Percentiles rank a stretch among this genome's conserved stretches.
phyloP scores from a whole-genome alignment of 1,140 invertebrate genomes.

The Pectinophora gossypiella region DNA sequence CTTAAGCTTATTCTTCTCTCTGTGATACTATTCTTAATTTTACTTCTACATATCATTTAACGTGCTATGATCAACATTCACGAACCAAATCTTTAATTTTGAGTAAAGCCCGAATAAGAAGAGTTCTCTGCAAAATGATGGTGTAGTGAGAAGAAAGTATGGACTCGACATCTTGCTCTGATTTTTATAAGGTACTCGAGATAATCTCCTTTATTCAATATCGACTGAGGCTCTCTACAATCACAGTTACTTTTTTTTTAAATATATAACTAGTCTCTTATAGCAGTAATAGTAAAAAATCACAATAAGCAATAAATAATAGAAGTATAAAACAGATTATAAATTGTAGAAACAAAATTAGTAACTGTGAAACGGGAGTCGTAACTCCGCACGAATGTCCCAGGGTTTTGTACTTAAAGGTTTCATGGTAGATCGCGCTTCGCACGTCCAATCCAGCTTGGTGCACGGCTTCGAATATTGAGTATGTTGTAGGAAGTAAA shows the following conservation, averaged over 20 bases:
- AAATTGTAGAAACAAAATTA: no score
- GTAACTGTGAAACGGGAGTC: no score
- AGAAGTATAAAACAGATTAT: no score
- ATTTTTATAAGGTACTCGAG: no score
- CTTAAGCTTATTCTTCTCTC: slow-evolving; percentile 2
- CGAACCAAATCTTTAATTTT: background rate
- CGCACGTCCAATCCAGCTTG: background rate
- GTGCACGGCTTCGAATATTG: background rate
- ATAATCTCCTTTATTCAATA: no score
- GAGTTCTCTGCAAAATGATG: background rate
- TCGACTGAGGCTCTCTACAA: no score
- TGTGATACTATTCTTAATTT: slow-evolving; percentile 1
- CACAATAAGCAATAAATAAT: no score
- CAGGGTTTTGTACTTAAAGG: slow-evolving; percentile 3
- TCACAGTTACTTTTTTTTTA: no score
- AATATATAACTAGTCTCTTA: no score
- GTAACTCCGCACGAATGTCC: background rate
- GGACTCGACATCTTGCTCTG: background rate
- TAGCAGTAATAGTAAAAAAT: no score
- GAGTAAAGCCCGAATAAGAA: background rate
- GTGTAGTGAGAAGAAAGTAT: background rate
- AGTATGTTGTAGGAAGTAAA: no score
- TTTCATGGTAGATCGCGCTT: background rate
- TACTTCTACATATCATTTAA: background rate
- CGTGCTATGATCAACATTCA: background rate